phyloP scores from a whole-genome alignment of 2,888 invertebrate genomes.

The Arrhopalites spinosus region DNA sequence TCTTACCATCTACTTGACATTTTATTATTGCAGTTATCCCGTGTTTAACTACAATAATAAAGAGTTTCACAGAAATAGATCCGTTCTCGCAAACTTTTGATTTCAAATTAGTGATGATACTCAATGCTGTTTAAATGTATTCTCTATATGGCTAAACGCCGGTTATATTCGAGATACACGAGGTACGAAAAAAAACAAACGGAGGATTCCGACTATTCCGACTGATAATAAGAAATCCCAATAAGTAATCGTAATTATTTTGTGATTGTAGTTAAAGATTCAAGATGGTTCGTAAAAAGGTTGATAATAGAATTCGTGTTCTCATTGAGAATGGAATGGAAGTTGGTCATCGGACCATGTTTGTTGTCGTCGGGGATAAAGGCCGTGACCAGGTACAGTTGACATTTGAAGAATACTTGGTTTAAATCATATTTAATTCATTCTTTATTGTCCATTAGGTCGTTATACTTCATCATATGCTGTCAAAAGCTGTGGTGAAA shows the following conservation, averaged over 20 bases:
- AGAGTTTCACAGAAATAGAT: no score
- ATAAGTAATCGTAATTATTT: no score
- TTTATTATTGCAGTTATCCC: neutral
- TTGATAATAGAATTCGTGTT: constrained; percentile 92
- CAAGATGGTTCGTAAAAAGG: constrained; percentile 72
- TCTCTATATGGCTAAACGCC: no score
- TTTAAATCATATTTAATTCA: neutral
- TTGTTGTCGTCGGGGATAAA: constrained; percentile 94
- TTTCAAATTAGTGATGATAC: neutral
- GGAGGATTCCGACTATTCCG: no score
- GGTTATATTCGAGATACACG: no score
- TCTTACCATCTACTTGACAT: neutral
- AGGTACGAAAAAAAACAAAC: no score
- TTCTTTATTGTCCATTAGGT: constrained; percentile 67
- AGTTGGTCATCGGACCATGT: constrained; percentile 87
- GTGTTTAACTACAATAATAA: no score
- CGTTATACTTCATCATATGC: constrained; percentile 95
- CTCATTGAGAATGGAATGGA: constrained; percentile 97
- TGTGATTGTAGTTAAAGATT: neutral
- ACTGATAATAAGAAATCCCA: no score
- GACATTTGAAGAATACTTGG: neutral
- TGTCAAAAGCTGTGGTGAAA: constrained; percentile 91
- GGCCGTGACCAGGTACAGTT: constrained; percentile 84
- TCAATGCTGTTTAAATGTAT: no score
- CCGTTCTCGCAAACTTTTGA: no score